These are phyloP conservation scores for Cactoblastis cactorum DNA, from an alignment of 2,888 invertebrate genomes.

Conservation along the genomic window DNA sequence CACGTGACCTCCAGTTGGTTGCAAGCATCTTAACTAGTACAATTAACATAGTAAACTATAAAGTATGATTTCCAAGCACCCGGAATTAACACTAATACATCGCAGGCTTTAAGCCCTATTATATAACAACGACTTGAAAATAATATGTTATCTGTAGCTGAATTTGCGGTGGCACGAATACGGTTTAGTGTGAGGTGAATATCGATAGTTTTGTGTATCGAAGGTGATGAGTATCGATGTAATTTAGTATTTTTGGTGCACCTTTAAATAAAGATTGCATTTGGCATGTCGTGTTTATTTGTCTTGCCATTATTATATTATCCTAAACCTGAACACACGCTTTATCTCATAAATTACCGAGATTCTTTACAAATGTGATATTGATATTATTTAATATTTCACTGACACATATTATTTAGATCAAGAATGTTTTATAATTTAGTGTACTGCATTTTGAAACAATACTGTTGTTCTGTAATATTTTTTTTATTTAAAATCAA, in stretches of 20 bases:
- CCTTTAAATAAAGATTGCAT: no score
- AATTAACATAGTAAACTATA: slow-evolving; percentile 69
- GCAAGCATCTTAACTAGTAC: slow-evolving; percentile 62
- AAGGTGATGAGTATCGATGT: background rate
- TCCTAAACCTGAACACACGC: no score
- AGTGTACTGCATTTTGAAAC: no score
- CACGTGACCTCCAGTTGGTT: slow-evolving; percentile 37
- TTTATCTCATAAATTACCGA: background rate
- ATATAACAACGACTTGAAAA: slow-evolving; percentile 67
- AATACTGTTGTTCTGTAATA: no score
- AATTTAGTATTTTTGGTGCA: no score
- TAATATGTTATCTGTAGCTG: slow-evolving; percentile 40
- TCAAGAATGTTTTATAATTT: no score
- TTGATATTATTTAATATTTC: no score
- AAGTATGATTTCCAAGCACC: slow-evolving; percentile 79
- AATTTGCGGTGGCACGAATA: background rate
- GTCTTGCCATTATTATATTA: no score
- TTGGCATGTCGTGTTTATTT: background rate
- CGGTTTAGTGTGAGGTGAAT: background rate
- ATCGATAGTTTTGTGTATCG: no score
- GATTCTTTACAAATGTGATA: background rate
- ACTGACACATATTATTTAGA: no score
- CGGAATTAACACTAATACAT: slow-evolving; percentile 76
- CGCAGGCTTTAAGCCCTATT: slow-evolving; percentile 73
- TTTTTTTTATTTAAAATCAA: no score